Base-by-base conservation (phyloP, 2,113 vertebrate species). In the Epinephelus cyanopodus region DNA sequence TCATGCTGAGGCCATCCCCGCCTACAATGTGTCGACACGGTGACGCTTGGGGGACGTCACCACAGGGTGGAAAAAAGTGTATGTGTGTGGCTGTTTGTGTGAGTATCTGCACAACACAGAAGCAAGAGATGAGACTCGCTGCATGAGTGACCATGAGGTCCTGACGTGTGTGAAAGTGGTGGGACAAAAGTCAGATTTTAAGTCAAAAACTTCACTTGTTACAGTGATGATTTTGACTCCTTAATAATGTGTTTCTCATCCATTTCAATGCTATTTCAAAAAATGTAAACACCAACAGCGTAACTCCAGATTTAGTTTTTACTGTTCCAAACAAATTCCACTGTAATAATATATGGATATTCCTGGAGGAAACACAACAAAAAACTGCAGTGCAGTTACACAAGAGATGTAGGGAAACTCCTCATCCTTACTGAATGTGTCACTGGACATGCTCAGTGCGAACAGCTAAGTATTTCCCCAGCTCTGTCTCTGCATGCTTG, bases 131-230 rank as follows among this genome's bases (percentile, higher is more conserved):
- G 58, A 88, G 86, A 48, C 85, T 83, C 79, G 48, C 81, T 73
- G 83, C 60, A 77, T 12, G 23, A 88, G 82, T 86, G 86, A 87
- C 74, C 64, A 72, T 69, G 76, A 54, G 13, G 86, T 81, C 56
- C 68, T 91, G 91, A 92, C 87, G 87, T 87, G 79, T 85, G 77
- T 91, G 91, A 91, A 91, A 93, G 90, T 77, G 68, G 81, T 91
- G 86, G 69, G 79, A 80, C 70, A 65, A 6, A 65, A 57, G 67
- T 68, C 47, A 66, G 33, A 50, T 50, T 1, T 71, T 0, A 29
- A 25, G n/a, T 54, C 27, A 67, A 25, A 3, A 37, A 25, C 1
- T 65, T 53, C 29, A n/a, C n/a, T n/a, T n/a, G n/a, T n/a, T n/a
- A n/a, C n/a, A n/a, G n/a, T n/a, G 10, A 15, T 37, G 33, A 27